Base-by-base conservation (phyloP, 2,113 vertebrate genomes). In the Colinus virginianus region DNA sequence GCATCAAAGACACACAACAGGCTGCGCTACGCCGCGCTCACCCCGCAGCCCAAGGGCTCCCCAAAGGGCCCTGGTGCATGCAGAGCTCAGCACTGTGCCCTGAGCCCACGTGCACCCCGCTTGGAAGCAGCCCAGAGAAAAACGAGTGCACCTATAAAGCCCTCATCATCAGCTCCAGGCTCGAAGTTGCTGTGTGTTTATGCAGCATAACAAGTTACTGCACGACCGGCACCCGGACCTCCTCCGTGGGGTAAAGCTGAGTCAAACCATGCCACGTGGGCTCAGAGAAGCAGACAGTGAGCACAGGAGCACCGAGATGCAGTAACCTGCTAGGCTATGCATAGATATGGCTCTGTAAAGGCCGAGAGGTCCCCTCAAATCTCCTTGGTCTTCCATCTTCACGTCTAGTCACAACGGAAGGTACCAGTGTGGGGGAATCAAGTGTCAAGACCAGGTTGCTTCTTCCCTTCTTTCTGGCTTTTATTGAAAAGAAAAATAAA, bases 281-380 rank as follows among this genome's bases (percentile, higher is more conserved):
- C 92, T 90, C 14, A 0, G 74, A 82, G 93, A 51, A 30, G 89
- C 84, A 90, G 69, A 49, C 46, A 38, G 68, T 30, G 68, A 91
- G 88, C 85, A 78, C 92, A 77, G 67, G 81, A 58, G 40, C 48
- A 45, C 49, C 1, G 40, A 43, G 69, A 66, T 85, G 69, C 93
- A 96, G 93, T 59, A 95, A 96, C 92, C 85, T 80, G 72, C 59
- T 64, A 88, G 78, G 76, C 95, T 93, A 75, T 25, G 75, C 94
- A 93, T 48, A 59, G 20, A 90, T 82, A 72, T 66, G 84, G 75
- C 38, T 87, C 78, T 84, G 55, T 91, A 95, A 79, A 91, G 72
- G 79, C 48, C 78, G 69, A 64, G 76, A 85, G 21, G 72, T 88
- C 82, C 79, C 87, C 61, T 90, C 82, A 86, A 88, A 94, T 91